phyloP scores from a whole-genome alignment of 2,113 vertebrate genomes.

The Catagonus wagneri region DNA sequence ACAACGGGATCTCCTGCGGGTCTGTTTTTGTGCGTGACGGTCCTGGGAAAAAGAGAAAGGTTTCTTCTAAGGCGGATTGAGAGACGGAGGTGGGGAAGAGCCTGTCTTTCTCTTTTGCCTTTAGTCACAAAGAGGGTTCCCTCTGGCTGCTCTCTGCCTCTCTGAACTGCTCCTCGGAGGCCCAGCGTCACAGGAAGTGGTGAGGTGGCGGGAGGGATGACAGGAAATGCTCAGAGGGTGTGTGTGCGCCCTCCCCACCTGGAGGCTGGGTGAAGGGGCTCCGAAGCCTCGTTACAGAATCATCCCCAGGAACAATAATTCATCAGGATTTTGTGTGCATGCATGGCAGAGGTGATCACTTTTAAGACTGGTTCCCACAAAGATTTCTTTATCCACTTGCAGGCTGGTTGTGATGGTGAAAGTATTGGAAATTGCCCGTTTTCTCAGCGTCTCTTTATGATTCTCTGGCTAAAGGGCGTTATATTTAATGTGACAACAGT shows the following conservation, averaged over 20 bases:
- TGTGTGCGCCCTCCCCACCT: background rate
- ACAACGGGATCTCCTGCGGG: no score
- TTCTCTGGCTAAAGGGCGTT: slow-evolving; percentile 97
- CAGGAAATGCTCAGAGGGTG: background rate
- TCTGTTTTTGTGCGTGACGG: background rate
- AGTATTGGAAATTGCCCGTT: slow-evolving; percentile 97
- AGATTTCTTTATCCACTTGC: background rate
- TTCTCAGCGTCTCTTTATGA: slow-evolving; percentile 98
- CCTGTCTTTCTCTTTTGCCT: background rate
- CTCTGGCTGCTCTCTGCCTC: background rate
- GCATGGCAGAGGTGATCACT: accelerated
- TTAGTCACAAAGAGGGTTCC: background rate
- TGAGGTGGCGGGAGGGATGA: background rate
- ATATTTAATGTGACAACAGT: slow-evolving; percentile 98
- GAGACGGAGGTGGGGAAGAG: background rate
- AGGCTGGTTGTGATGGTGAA: slow-evolving; percentile 97
- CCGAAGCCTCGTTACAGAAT: background rate
- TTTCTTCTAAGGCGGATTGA: background rate
- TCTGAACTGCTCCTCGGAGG: background rate
- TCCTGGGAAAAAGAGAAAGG: no score
- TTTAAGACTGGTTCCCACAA: background rate
- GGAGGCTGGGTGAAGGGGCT: background rate
- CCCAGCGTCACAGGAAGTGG: background rate
- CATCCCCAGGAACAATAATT: no score
- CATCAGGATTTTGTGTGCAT: accelerated